Percentiles rank a stretch among this genome's conserved stretches.
Evolutionary conservation across 1,140 invertebrate genomes (phyloP).

Genomic region (Cepaea nemoralis): DNA sequence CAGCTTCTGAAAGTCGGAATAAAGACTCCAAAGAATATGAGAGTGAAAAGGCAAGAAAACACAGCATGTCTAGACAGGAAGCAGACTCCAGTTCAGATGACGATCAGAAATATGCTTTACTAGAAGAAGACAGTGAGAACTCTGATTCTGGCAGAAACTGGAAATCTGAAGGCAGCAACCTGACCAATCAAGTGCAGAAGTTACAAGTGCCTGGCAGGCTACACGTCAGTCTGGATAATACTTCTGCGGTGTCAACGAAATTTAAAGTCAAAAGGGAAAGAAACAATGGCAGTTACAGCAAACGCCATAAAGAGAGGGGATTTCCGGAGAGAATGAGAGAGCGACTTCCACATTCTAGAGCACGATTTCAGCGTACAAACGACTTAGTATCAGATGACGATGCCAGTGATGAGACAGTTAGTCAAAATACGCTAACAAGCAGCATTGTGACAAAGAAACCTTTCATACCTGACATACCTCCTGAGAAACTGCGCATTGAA

Average conservation of each 20-base stretch:
- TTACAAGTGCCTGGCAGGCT: neutral
- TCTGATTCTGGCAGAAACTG: conserved; percentile 40
- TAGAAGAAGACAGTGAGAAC: conserved; percentile 42
- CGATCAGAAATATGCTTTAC: conserved; percentile 6
- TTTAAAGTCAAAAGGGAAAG: neutral
- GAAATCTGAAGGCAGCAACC: conserved; percentile 38
- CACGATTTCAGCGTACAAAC: neutral
- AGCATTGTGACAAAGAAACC: conserved; percentile 27
- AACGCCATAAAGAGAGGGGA: neutral
- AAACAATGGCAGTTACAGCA: neutral
- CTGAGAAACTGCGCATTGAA: conserved; percentile 27
- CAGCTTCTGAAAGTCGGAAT: neutral
- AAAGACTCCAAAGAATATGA: neutral
- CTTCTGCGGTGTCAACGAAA: neutral
- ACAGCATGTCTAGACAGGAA: neutral
- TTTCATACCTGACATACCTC: conserved; percentile 28
- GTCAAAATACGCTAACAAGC: neutral
- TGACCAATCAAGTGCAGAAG: neutral
- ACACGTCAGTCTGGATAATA: neutral
- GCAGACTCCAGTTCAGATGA: neutral
- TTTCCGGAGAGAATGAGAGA: neutral
- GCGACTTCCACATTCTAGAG: neutral
- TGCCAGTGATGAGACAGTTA: conserved; percentile 16
- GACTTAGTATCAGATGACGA: conserved; percentile 9
- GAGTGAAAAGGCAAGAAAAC: neutral